phyloP scores from a whole-genome alignment of 1,140 invertebrate species.

The Apis cerana region DNA sequence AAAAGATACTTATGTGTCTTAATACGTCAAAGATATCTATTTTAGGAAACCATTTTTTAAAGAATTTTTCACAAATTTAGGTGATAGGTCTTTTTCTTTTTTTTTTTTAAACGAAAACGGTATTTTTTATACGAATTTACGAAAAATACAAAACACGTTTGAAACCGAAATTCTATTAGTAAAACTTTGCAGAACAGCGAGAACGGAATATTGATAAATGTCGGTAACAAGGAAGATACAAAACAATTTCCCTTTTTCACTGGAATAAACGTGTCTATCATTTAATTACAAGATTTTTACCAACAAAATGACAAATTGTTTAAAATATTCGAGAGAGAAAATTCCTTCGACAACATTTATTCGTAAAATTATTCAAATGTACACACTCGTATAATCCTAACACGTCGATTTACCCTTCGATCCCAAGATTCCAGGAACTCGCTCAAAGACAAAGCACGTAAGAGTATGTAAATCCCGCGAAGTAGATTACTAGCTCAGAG shows the following conservation, averaged over 20 bases:
- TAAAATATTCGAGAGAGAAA: not conserved
- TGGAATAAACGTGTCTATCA: not conserved
- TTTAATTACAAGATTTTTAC: not conserved
- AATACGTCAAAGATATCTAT: no score
- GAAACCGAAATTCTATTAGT: not conserved
- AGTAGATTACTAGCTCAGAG: constrained; percentile 43
- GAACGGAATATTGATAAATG: not conserved
- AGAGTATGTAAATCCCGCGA: constrained; percentile 45
- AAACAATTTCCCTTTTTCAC: not conserved
- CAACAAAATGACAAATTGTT: not conserved
- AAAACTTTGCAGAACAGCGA: not conserved
- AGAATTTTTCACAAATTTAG: not conserved
- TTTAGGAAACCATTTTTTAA: no score
- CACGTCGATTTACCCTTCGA: constrained; percentile 4
- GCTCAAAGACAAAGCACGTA: constrained; percentile 46
- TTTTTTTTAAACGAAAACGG: not conserved
- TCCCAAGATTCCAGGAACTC: not conserved
- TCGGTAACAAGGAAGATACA: not conserved
- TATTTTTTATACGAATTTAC: not conserved
- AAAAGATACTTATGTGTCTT: no score
- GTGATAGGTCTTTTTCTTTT: not conserved
- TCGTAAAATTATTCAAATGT: not conserved
- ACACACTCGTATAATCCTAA: no score
- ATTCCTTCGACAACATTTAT: not conserved
- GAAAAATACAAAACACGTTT: not conserved